Conservation (phyloP, 2,888 invertebrate genomes). For the Maniola hyperantus region DNA sequence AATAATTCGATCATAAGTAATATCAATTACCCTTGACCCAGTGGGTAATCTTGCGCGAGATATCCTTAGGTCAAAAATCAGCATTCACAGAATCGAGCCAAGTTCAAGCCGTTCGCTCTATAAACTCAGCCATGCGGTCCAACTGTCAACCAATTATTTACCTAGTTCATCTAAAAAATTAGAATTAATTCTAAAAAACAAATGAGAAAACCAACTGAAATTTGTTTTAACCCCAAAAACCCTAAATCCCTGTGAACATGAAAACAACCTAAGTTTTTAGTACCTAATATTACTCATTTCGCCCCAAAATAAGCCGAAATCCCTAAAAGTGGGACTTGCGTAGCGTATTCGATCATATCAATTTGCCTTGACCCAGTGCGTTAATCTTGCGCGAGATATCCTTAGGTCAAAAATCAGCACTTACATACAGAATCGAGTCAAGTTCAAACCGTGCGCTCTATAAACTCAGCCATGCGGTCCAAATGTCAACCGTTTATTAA, state of each 20-base stretch:
- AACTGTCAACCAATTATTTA: conserved; percentile 8
- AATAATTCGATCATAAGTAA: neutral
- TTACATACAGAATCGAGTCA: neutral
- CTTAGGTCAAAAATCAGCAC: conserved; percentile 15
- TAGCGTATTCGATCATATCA: neutral
- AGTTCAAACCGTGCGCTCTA: neutral
- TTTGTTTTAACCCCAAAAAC: too few species aligned
- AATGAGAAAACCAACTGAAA: too few species aligned
- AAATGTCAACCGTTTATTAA: conserved; percentile 9
- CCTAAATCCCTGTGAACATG: too few species aligned
- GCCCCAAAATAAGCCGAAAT: too few species aligned
- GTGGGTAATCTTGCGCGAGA: neutral
- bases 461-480: neutral
- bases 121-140: neutral
- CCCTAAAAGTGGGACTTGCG: too few species aligned
- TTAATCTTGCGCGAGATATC: conserved; percentile 7
- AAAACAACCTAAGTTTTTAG: too few species aligned
- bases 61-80: conserved; percentile 18
- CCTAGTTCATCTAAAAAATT: too few species aligned
- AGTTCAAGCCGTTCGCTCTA: conserved; percentile 2
- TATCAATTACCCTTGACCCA: conserved; percentile 1
- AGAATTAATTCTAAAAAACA: too few species aligned
- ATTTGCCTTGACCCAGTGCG: neutral
- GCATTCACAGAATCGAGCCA: neutral
- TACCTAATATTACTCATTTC: too few species aligned